Evolutionary conservation across 1,140 invertebrate species (phyloP).

Genomic region (Caenorhabditis elegans): WBcel235 BX284604.4:9627001-9627500

Average conservation of each 20-base stretch:
- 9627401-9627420: constrained; percentile 99
- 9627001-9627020: constrained; percentile 63
- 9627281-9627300: constrained; percentile 94
- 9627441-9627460: constrained; percentile 89
- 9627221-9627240: constrained; percentile 97
- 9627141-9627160: constrained; percentile 49
- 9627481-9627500: constrained; percentile 85
- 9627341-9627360: constrained; percentile 73
- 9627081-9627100: constrained; percentile 41
- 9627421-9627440: constrained; percentile 98
- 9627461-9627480: constrained; percentile 74
- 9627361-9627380: constrained; percentile 97
- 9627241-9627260: constrained; percentile 81
- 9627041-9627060: constrained; percentile 44
- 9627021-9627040: constrained; percentile 61
- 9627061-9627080: constrained; percentile 41
- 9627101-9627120: constrained; percentile 41
- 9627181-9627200: constrained; percentile 90
- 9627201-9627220: constrained; percentile 92
- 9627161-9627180: constrained; percentile 76
- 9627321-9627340: constrained; percentile 98
- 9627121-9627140: constrained; percentile 44
- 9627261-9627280: constrained; percentile 95
- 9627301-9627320: constrained; percentile 88
- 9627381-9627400: constrained; percentile 99